Evolutionary conservation across 2,797 vertebrate genomes (phyloP).

Genomic region (Cottoperca gobio): DNA sequence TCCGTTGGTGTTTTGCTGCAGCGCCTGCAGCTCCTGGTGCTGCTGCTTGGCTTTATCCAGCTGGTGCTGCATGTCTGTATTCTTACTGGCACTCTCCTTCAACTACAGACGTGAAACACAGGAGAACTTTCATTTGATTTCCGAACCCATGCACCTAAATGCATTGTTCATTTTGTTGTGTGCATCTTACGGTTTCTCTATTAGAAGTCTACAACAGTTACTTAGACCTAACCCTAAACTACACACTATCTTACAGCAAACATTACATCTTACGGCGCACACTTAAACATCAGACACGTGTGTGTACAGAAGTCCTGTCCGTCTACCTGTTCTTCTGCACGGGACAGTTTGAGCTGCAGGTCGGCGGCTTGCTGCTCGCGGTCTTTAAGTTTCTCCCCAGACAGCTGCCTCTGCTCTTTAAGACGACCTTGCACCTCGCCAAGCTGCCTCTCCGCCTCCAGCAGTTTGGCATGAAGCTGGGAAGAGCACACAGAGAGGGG

Average conservation of each 20-base stretch:
- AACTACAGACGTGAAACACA: constrained; percentile 80
- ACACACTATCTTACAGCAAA: background rate
- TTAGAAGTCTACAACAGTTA: background rate
- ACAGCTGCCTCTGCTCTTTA: constrained; percentile 97
- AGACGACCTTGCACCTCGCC: constrained; percentile 95
- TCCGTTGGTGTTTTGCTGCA: constrained; percentile 94
- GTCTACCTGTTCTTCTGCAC: constrained; percentile 93
- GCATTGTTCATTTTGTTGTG: background rate
- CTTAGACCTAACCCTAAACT: background rate
- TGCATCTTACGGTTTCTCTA: background rate
- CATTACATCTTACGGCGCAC: background rate
- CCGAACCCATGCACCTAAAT: background rate
- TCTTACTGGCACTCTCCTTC: constrained; percentile 90
- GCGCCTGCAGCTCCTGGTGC: constrained; percentile 93
- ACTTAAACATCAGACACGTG: background rate
- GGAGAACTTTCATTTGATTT: background rate
- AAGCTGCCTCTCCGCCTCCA: constrained; percentile 95
- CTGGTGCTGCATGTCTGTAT: constrained; percentile 93
- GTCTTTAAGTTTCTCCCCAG: constrained; percentile 97
- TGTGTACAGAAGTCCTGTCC: background rate
- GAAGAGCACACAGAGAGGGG: constrained; percentile 15
- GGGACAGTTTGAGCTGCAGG: constrained; percentile 94
- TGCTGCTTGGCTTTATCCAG: constrained; percentile 97
- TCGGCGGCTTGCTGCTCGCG: constrained; percentile 96
- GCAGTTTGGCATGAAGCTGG: constrained; percentile 94